A percentile compares a stretch with the other conserved stretches of the same genome.
Evolutionary conservation across 2,888 invertebrate species (phyloP).

Genomic region (Steinernema hermaphroditum): DNA sequence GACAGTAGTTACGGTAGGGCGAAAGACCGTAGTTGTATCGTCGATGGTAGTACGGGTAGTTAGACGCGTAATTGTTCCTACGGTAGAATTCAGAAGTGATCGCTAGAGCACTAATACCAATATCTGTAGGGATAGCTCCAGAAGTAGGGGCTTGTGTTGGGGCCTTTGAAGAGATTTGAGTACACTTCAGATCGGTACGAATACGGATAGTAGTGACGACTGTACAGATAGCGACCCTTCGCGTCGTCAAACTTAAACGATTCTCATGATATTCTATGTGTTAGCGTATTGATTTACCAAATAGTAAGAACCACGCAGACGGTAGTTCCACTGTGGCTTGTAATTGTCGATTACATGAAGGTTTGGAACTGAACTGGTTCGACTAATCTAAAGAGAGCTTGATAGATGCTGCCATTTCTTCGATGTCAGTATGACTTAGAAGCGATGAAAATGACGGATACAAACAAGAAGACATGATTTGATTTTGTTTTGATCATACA

Average conservation of each 20-base stretch:
- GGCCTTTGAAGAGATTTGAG: constrained; percentile 1
- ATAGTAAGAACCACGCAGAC: constrained; percentile 7
- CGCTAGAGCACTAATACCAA: not conserved
- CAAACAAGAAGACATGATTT: too few species aligned
- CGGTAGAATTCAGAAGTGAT: not conserved
- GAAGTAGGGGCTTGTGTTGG: not conserved
- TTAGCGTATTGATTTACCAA: not conserved
- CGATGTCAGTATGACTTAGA: too few species aligned
- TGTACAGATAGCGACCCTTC: constrained; percentile 14
- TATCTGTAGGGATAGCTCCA: constrained; percentile 17
- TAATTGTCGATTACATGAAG: constrained; percentile 20
- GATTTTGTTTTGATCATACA: too few species aligned
- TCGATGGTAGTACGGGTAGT: constrained; percentile 14
- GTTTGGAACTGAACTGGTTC: constrained; percentile 7
- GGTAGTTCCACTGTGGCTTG: constrained; percentile 24
- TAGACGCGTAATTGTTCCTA: constrained; percentile 4
- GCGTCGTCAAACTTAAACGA: not conserved
- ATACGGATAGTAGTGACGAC: constrained; percentile 15
- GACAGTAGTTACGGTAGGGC: constrained; percentile 16
- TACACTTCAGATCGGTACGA: constrained; percentile 4
- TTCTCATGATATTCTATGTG: too few species aligned
- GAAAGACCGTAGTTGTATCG: constrained; percentile 20
- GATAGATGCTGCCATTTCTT: too few species aligned
- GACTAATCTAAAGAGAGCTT: not conserved
- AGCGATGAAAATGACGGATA: too few species aligned